Conservation (phyloP, 1,140 invertebrate species). For the Drosophila eugracilis region DNA sequence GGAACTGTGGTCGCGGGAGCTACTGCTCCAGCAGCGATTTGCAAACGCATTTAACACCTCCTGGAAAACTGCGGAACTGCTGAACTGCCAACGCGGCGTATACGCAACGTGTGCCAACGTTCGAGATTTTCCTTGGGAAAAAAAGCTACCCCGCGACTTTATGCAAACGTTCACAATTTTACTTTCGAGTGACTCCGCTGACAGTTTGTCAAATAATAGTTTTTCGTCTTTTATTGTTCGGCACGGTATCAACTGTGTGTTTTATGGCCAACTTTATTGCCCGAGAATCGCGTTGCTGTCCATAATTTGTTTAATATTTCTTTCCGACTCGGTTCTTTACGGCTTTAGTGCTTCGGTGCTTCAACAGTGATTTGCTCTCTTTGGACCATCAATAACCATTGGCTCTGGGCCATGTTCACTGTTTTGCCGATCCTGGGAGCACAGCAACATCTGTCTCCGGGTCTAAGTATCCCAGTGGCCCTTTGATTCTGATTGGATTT, state of each 20-base stretch:
- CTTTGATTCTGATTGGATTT: slow-evolving; percentile 30
- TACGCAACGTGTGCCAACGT: slow-evolving; percentile 46
- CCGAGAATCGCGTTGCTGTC: slow-evolving; percentile 32
- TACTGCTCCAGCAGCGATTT: slow-evolving; percentile 47
- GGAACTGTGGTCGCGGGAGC: slow-evolving; percentile 27
- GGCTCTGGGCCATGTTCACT: slow-evolving; percentile 55
- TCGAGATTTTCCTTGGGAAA: background rate
- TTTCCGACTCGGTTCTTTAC: slow-evolving; percentile 36
- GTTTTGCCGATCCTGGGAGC: background rate
- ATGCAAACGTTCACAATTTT: slow-evolving; percentile 56
- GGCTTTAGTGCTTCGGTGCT: no score
- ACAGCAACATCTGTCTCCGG: slow-evolving; percentile 60
- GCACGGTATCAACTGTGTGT: slow-evolving; percentile 28
- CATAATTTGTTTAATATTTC: slow-evolving; percentile 47
- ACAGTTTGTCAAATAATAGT: slow-evolving; percentile 60
- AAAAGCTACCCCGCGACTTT: slow-evolving; percentile 22
- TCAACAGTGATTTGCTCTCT: slow-evolving; percentile 44
- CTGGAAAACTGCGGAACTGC: slow-evolving; percentile 25
- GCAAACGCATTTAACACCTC: slow-evolving; percentile 71
- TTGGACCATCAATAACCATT: slow-evolving; percentile 49
- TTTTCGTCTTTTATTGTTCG: slow-evolving; percentile 45
- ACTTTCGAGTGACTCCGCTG: slow-evolving; percentile 42
- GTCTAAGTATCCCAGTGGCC: slow-evolving; percentile 21
- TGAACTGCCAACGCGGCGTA: slow-evolving; percentile 52
- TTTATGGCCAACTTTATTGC: slow-evolving; percentile 71